phyloP scores from a whole-genome alignment of 2,888 invertebrate genomes.

The Tetramorium bicarinatum region DNA sequence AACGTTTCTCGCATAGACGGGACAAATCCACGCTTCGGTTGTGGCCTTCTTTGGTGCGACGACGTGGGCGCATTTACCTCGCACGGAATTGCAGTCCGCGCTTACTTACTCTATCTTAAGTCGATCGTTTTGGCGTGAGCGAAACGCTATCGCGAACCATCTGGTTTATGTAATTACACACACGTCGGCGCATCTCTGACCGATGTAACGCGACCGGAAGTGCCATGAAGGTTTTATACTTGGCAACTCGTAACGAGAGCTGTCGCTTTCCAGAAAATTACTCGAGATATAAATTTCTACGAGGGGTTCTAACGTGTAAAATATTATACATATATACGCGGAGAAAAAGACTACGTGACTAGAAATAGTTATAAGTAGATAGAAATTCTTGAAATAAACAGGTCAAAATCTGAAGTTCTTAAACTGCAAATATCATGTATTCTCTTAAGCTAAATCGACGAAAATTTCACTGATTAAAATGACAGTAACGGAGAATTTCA shows the following conservation, averaged over 20 bases:
- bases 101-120: slow-evolving; percentile 71
- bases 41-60: slow-evolving; percentile 74
- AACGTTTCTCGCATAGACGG: slow-evolving; percentile 68
- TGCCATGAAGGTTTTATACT: slow-evolving; percentile 20
- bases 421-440: background rate
- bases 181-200: slow-evolving; percentile 57
- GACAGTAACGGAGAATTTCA: background rate
- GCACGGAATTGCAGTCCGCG: slow-evolving; percentile 74
- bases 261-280: slow-evolving; percentile 24
- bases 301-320: background rate
- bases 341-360: background rate
- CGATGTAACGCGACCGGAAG: slow-evolving; percentile 70
- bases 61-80: slow-evolving; percentile 77
- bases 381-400: background rate
- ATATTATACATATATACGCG: no score
- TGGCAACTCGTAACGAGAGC: slow-evolving; percentile 7
- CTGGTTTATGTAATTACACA: slow-evolving; percentile 77
- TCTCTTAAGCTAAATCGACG: background rate
- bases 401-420: background rate
- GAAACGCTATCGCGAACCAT: slow-evolving; percentile 75
- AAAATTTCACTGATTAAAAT: slow-evolving; percentile 4
- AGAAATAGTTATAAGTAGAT: background rate
- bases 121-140: slow-evolving; percentile 72
- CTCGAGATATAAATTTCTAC: background rate
- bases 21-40: slow-evolving; percentile 75